Evolutionary conservation across 2,888 invertebrate species (phyloP), one percentile per base, ranked within the genome.

Genomic region (Penaeus monodon): DNA sequence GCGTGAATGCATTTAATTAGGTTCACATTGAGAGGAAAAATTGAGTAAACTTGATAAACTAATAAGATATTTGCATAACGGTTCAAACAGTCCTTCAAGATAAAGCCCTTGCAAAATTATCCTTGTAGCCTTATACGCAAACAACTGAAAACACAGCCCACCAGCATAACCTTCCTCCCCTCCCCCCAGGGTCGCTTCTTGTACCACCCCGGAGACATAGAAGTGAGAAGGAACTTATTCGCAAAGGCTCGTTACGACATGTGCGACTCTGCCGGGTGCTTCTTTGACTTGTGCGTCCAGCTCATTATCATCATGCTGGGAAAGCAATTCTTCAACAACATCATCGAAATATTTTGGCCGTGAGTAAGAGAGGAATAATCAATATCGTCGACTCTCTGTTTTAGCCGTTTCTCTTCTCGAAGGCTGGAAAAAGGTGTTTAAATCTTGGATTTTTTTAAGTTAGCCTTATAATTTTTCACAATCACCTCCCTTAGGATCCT

Each of bases 231-330:
- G 17, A 88, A 86, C 0, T 95, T 96, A 91, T 96, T 97, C 92
- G 94, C 95, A 91, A 94, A 95, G 81, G 94, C 97, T 6, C 96
- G 96, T 91, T 95, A 95, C 1, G 97, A 97, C 91, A 96, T 97
- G 83, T 97, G 97, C 91, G 97, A 97, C 92, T 97, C 97, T 0
- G 97, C 98, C 0, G 98, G 98, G 2, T 98, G 98, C 92, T 94
- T 98, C 10, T 97, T 97, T 0, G 98, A 98, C 91, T 93, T 98
- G 63, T 97, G 97, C 91, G 97, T 98, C 90, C 98, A 98, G 91
- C 93, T 98, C 57, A 96, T 97, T 4, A 97, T 98, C 90, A 97
- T 98, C 90, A 98, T 98, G 97, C 95, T 98, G 77, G 98, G 98
- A 49, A 98, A 98, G 92, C 98, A 99, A 92, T 95, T 96, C 90